Base-by-base conservation (phyloP, 2,888 invertebrate genomes). In the Diaprepes abbreviatus region DNA sequence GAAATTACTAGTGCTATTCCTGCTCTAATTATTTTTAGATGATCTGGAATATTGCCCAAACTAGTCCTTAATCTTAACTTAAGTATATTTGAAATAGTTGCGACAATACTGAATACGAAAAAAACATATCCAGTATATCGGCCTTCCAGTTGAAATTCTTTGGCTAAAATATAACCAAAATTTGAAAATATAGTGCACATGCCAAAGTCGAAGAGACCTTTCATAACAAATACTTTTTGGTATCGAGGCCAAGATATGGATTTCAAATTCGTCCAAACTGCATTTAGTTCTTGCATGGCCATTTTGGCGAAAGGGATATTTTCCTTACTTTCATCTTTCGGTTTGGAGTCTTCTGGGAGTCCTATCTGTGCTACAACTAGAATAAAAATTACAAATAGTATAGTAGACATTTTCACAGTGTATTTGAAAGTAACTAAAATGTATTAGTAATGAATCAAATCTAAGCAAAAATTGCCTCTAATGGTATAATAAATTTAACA, bases 151-250 rank as follows among this genome's bases (percentile, higher is more conserved):
- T 54, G 57, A 21, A 66, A 73, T 31, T 67, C 71, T 28, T 59
- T 43, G 5, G 67, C 16, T 35, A 75, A 36, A 36, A 70, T 35
- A 3, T 71, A 21, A 3, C 74, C 74, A 6, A 72, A 10, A 50
- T 70, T 74, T 6, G 66, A 21, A 16, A 69, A 19, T 3, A 70
- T 16, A 9, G 66, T 66, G 9, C 52, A 57, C 9, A 58, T 38
- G 40, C 68, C 43, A 7, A 71, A 21, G 28, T 75, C 75, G 5
- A 59, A 68, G 7, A 33, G 52, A 2, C 45, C 65, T 66, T 75
- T 75, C 12, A 74, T 57, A 5, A 63, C 40, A 43, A 75, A 73
- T 10, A 74, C 9, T 7, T 65, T 54, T 64, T 72, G 59, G 35
- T 74, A 74, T 14, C 62, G 65, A 7, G 63, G 31, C 72, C 70